Conservation (phyloP, 2,113 vertebrate species). For the Seriola quinqueradiata region DNA sequence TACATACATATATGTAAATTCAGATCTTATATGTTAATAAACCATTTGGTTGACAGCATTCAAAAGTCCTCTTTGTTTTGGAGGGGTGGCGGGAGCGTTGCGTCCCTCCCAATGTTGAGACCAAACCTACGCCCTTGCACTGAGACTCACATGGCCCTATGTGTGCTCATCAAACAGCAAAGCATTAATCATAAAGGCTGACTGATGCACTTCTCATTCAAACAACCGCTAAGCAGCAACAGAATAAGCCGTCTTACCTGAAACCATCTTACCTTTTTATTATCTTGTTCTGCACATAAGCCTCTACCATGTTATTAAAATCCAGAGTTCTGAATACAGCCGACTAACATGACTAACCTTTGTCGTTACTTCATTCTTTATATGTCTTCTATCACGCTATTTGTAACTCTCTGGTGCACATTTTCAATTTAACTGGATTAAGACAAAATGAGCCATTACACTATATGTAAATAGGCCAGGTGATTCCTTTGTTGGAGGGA, state of each 20-base stretch:
- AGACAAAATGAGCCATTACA: background rate
- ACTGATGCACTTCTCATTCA: slow-evolving; percentile 19
- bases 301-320: background rate
- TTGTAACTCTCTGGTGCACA: background rate
- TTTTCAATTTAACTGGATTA: background rate
- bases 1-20: too few species aligned
- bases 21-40: too few species aligned
- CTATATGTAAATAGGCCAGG: background rate
- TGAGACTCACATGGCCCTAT: background rate
- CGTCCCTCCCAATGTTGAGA: too few species aligned
- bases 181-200: slow-evolving; percentile 4
- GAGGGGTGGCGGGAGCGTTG: too few species aligned
- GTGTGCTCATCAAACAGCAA: slow-evolving; percentile 11
- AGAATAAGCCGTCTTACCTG: background rate
- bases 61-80: too few species aligned
- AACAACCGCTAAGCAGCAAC: background rate
- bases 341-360: background rate
- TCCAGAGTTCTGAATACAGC: background rate
- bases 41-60: too few species aligned
- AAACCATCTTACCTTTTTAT: background rate
- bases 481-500: too few species aligned
- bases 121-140: background rate
- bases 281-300: background rate
- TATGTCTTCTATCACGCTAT: background rate
- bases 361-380: background rate